Percentiles rank a stretch among this genome's conserved stretches.
Conservation (phyloP, 2,888 invertebrate genomes). For the Mayetiola destructor region DNA sequence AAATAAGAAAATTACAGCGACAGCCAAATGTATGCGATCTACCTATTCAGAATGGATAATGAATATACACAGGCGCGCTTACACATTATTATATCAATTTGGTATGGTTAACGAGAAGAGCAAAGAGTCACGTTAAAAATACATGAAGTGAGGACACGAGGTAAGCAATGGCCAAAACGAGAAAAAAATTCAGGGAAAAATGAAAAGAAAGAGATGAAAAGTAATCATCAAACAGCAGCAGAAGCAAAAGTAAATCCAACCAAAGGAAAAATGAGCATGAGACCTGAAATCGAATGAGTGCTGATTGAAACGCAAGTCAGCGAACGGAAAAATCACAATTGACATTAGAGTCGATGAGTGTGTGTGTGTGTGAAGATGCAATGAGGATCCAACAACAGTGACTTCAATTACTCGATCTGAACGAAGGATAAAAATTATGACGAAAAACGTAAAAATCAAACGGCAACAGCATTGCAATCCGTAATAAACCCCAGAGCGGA, state of each 20-base stretch:
- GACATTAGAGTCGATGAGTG: too few species aligned
- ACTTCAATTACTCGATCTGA: not conserved
- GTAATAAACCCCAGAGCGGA: not conserved
- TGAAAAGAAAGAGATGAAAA: not conserved
- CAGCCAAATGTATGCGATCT: conserved; percentile 9
- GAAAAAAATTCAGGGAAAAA: not conserved
- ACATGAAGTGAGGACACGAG: too few species aligned
- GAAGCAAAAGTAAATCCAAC: not conserved
- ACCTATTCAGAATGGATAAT: conserved; percentile 10
- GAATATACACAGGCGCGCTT: too few species aligned
- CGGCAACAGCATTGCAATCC: not conserved
- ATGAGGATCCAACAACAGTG: not conserved
- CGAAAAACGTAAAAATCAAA: conserved; percentile 2
- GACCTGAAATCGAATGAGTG: conserved; percentile 8
- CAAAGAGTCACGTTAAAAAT: too few species aligned
- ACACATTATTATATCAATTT: too few species aligned
- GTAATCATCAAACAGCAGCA: not conserved
- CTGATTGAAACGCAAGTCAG: conserved; percentile 6
- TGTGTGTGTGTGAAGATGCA: too few species aligned
- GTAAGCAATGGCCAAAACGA: too few species aligned
- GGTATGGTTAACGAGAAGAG: too few species aligned
- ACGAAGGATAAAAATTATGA: conserved; percentile 3
- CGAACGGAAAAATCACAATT: conserved; percentile 1
- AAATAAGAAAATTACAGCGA: conserved; percentile 13
- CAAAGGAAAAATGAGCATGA: not conserved